Base-by-base conservation (phyloP, 2,888 invertebrate species). In the Aricia artaxerxes region DNA sequence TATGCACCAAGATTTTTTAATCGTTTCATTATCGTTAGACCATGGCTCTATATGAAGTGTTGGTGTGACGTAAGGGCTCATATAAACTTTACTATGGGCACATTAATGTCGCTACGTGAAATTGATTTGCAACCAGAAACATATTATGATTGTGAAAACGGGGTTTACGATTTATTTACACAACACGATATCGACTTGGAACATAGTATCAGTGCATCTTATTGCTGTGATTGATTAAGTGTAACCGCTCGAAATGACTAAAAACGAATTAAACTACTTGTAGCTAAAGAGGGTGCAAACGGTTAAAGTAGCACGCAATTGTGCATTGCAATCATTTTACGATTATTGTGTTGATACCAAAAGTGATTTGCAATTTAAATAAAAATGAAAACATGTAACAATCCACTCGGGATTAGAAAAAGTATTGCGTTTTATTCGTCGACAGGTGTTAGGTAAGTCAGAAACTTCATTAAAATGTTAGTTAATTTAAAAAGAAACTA, bases 91-190 rank as follows among this genome's bases (percentile, higher is more conserved):
- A 92, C 92, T 93, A 92, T 93, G 90, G 89, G 88, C 91, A 92
- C 92, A 94, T 94, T 94, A 94, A 94, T 93, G 93, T 94, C 92
- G 91, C 91, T 92, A 93, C 93, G 93, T 93, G 94, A 94, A 94
- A 94, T 94, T 94, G 94, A 94, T 94, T 94, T 94, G 93, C 93
- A 88, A 88, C 91, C 93, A 92, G 92, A 93, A 94, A 93, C 93
- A 93, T 94, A 94, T 94, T 94, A 94, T 92, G 94, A 94, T 94
- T 94, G 93, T 92, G 94, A 92, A 94, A 94, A 94, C 88, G 91
- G 91, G 94, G 94, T 94, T 94, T 94, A 94, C 94, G 94, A 92
- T 93, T 93, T 94, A 94, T 94, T 94, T 93, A 92, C 93, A 92
- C 92, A 91, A 88, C 87, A 89, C 91, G 87, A 90, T 92, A 93